phyloP scores from a whole-genome alignment of 2,113 vertebrate genomes.

The Hyperopisus bebe region DNA sequence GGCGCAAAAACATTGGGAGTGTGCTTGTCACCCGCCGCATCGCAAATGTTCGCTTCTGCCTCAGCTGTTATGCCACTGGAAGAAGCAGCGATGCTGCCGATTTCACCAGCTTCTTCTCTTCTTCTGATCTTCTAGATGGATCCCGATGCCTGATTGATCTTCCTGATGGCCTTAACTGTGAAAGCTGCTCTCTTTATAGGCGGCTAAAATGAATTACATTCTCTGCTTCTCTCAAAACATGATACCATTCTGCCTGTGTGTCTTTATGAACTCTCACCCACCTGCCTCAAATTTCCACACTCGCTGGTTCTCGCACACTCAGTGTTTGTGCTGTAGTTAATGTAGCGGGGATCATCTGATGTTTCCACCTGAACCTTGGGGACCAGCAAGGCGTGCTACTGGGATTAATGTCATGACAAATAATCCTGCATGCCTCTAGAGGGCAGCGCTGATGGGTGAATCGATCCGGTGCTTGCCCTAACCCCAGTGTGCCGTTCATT shows the following conservation, averaged over 20 bases:
- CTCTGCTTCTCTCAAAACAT: neutral
- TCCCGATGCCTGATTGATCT: neutral
- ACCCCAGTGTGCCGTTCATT: neutral
- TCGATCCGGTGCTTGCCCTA: neutral
- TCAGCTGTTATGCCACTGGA: neutral
- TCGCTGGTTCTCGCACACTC: neutral
- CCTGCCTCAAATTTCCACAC: neutral
- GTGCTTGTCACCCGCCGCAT: neutral
- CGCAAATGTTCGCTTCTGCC: neutral
- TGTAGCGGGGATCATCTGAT: neutral
- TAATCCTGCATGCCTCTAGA: neutral
- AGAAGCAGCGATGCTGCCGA: neutral
- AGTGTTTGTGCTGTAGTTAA: neutral
- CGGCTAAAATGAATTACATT: neutral
- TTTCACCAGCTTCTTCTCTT: neutral
- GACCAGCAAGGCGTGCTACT: neutral
- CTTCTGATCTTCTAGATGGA: too few species aligned
- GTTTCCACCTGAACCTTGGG: neutral
- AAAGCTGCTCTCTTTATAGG: neutral
- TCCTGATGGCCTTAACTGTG: neutral
- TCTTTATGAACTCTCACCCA: neutral
- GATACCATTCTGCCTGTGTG: slow-evolving; percentile 25
- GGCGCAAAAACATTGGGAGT: neutral
- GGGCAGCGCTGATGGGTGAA: neutral
- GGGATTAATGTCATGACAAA: neutral